Conservation (phyloP, 2,113 vertebrate genomes). For the Callaeas wilsoni region DNA sequence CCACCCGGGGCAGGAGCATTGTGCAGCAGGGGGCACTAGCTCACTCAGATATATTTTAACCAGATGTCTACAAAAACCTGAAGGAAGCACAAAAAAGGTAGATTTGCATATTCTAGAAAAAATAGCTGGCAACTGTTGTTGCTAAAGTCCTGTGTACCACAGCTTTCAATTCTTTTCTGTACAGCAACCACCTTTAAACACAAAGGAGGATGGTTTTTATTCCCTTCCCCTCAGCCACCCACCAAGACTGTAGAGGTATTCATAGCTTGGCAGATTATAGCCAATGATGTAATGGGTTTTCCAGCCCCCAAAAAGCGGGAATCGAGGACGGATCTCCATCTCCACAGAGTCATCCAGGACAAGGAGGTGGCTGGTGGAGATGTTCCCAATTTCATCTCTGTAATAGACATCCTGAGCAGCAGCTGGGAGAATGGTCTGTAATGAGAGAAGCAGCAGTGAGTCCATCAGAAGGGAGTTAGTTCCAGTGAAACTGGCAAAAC, state of each 20-base stretch:
- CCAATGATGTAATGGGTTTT: slow-evolving; percentile 98
- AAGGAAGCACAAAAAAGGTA: not conserved
- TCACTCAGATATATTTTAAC: not conserved
- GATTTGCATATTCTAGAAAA: slow-evolving; percentile 9
- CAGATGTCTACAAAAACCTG: not conserved
- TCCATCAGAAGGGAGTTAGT: not conserved
- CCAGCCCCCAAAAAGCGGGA: slow-evolving; percentile 97
- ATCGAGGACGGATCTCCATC: slow-evolving; percentile 95
- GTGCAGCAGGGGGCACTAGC: not conserved
- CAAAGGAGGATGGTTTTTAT: not conserved
- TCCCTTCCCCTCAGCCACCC: slow-evolving; percentile 9
- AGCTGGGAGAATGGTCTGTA: slow-evolving; percentile 96
- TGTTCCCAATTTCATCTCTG: slow-evolving; percentile 96
- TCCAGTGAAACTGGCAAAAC: not conserved
- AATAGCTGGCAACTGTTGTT: not conserved
- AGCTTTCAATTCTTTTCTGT: not conserved
- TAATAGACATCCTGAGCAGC: slow-evolving; percentile 98
- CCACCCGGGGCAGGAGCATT: not conserved
- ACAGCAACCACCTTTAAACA: not conserved
- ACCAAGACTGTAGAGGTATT: slow-evolving; percentile 97
- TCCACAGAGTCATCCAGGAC: slow-evolving; percentile 96
- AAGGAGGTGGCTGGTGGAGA: slow-evolving; percentile 96
- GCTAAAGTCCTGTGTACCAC: not conserved
- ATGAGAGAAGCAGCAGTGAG: not conserved
- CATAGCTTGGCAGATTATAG: slow-evolving; percentile 97